phyloP scores from a whole-genome alignment of 2,797 vertebrate species.

The Gobio occitaniae region DNA sequence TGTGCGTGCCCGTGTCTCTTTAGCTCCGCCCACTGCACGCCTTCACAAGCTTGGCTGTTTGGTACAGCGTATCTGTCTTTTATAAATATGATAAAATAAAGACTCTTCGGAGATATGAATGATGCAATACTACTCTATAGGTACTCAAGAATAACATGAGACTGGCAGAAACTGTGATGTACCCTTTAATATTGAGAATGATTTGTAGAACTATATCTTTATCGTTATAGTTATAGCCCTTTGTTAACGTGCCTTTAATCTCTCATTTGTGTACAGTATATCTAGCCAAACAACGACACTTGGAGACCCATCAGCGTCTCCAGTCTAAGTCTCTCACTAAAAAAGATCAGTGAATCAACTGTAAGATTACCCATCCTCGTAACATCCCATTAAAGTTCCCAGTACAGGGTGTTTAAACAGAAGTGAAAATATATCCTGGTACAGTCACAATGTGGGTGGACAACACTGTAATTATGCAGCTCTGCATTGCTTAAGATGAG shows the following conservation, averaged over 20 bases:
- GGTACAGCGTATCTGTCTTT: too few relatives aligned
- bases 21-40: too few relatives aligned
- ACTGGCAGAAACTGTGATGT: too few relatives aligned
- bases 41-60: too few relatives aligned
- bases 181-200: too few relatives aligned
- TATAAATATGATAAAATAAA: too few relatives aligned
- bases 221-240: too few relatives aligned
- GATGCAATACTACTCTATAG: too few relatives aligned
- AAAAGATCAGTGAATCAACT: slow-evolving; percentile 4
- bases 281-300: not conserved
- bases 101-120: too few relatives aligned
- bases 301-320: not conserved
- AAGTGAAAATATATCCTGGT: slow-evolving; percentile 71
- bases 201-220: too few relatives aligned
- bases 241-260: not conserved
- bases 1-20: too few relatives aligned
- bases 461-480: slow-evolving; percentile 73
- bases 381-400: slow-evolving; percentile 71
- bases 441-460: slow-evolving; percentile 68
- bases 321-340: not conserved
- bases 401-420: slow-evolving; percentile 28
- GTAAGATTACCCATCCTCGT: slow-evolving; percentile 64
- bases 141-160: too few relatives aligned
- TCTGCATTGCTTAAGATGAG: slow-evolving; percentile 46
- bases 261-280: not conserved